Conservation (phyloP, 2,113 vertebrate genomes). For the Orycteropus afer region DNA sequence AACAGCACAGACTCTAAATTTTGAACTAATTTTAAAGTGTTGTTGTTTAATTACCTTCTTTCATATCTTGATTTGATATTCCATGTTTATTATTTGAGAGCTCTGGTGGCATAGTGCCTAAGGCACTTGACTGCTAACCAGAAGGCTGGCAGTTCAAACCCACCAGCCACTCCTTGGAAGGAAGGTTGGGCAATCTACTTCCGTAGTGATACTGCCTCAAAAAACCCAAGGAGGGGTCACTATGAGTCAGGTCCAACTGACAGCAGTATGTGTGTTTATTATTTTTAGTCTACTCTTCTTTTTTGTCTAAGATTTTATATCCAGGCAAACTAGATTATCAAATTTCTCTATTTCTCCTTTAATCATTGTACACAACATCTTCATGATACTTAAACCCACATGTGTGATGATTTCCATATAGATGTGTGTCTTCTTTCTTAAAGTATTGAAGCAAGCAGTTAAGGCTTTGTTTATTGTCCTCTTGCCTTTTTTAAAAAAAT, state of each 20-base stretch:
- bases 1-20: neutral
- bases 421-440: neutral
- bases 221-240: too few relatives aligned
- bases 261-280: too few relatives aligned
- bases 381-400: neutral
- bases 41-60: neutral
- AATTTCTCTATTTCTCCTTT: neutral
- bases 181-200: too few relatives aligned
- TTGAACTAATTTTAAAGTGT: neutral
- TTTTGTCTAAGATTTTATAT: neutral
- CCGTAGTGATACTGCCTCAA: too few relatives aligned
- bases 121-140: too few relatives aligned
- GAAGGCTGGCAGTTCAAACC: too few relatives aligned
- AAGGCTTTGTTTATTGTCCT: neutral
- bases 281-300: neutral
- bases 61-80: neutral
- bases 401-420: neutral
- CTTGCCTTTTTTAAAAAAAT: neutral
- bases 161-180: too few relatives aligned
- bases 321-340: neutral
- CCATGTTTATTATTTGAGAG: neutral
- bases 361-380: neutral
- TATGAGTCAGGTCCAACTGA: too few relatives aligned
- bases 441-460: neutral
- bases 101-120: too few relatives aligned